phyloP scores from a whole-genome alignment of 2,797 vertebrate genomes.

The Sebastes minor region DNA sequence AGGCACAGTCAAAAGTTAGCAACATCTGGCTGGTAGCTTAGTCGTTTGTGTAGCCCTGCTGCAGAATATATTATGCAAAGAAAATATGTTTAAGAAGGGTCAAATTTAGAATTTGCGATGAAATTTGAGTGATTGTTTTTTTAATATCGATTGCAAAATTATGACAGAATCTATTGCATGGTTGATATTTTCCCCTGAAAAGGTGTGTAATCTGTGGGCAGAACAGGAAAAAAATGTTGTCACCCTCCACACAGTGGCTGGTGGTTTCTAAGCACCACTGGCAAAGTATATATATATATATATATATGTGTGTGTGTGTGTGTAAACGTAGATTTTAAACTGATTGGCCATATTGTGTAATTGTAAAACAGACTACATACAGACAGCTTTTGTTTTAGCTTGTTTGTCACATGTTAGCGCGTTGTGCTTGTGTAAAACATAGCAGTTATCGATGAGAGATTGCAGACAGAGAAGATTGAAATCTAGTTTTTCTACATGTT shows the following conservation, averaged over 20 bases:
- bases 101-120: too few relatives aligned
- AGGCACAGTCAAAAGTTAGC: not conserved
- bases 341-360: too few relatives aligned
- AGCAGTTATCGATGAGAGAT: too few relatives aligned
- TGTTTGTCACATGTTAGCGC: too few relatives aligned
- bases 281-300: not conserved
- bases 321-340: too few relatives aligned
- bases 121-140: too few relatives aligned
- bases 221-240: not conserved
- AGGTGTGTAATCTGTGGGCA: not conserved
- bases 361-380: too few relatives aligned
- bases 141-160: not conserved
- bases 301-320: too few relatives aligned
- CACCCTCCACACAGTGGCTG: not conserved
- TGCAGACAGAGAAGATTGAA: too few relatives aligned
- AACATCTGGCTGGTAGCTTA: not conserved
- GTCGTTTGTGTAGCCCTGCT: not conserved
- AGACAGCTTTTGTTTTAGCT: too few relatives aligned
- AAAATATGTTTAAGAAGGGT: not conserved
- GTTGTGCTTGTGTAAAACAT: too few relatives aligned
- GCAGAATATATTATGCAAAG: not conserved
- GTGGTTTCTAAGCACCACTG: not conserved
- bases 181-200: not conserved
- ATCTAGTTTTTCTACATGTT: too few relatives aligned
- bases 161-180: not conserved